Conservation (phyloP, 1,140 invertebrate species). For the Olivierus martensii region DNA sequence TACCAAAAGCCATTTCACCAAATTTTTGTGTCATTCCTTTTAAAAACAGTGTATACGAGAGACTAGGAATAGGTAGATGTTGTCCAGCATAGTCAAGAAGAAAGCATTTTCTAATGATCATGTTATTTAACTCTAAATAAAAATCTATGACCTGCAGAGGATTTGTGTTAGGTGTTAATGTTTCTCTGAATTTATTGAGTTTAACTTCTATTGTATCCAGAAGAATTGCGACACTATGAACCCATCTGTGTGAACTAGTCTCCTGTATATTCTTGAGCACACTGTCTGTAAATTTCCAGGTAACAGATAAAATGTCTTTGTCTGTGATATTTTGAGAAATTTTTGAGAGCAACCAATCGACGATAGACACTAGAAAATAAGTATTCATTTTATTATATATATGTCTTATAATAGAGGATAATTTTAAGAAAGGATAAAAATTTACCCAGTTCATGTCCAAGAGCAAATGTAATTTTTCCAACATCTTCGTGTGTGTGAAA, state of each 20-base stretch:
- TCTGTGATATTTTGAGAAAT: constrained; percentile 7
- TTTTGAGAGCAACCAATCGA: constrained; percentile 15
- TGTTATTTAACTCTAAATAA: constrained; percentile 10
- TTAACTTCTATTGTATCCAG: constrained; percentile 10
- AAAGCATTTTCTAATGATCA: constrained; percentile 13
- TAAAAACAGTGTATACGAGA: constrained; percentile 14
- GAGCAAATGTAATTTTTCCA: constrained; percentile 13
- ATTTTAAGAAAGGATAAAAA: background rate
- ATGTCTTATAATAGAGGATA: no score
- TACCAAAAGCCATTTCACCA: constrained; percentile 15
- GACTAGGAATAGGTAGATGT: constrained; percentile 13
- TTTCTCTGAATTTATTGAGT: constrained; percentile 9
- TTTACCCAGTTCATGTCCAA: constrained; percentile 16
- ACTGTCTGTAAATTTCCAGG: constrained; percentile 15
- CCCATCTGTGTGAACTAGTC: constrained; percentile 8
- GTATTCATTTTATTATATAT: background rate
- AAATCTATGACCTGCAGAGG: constrained; percentile 12
- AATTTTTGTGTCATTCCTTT: constrained; percentile 15
- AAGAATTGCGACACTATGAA: constrained; percentile 8
- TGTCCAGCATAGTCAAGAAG: constrained; percentile 14
- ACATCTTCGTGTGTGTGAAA: constrained; percentile 16
- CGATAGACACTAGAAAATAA: constrained; percentile 10
- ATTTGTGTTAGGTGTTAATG: constrained; percentile 11
- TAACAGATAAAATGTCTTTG: constrained; percentile 8
- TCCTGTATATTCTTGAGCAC: constrained; percentile 11